Percentiles rank a stretch among this genome's conserved stretches.
Conservation (phyloP, 2,113 vertebrate species). For the Muntiacus reevesi region DNA sequence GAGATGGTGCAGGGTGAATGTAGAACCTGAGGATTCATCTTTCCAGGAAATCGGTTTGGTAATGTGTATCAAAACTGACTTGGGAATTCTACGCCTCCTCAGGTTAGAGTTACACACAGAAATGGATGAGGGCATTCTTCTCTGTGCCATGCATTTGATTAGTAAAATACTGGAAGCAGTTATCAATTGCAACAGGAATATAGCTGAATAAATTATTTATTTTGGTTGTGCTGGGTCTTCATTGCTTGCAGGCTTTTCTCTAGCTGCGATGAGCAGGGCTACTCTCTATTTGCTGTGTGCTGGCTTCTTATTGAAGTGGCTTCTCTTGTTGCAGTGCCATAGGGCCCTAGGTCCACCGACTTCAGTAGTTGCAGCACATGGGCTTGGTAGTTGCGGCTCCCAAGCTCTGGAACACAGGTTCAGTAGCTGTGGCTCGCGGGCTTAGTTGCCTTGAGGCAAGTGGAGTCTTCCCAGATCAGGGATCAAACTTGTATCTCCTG, state of each 20-base stretch:
- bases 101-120: not conserved
- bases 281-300: fast-evolving
- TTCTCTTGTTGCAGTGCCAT: not conserved
- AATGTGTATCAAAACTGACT: not conserved
- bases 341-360: not conserved
- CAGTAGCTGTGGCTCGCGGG: not conserved
- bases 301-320: not conserved
- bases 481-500: not conserved
- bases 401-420: not conserved
- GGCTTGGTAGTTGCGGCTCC: not conserved
- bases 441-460: not conserved
- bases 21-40: not conserved
- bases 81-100: not conserved
- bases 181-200: not conserved
- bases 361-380: not conserved
- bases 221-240: not conserved
- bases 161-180: not conserved
- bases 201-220: not conserved
- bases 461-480: not conserved
- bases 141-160: not conserved
- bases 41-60: not conserved
- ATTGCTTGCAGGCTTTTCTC: not conserved
- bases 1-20: not conserved
- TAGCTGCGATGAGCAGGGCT: not conserved
- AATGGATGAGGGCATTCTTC: not conserved